Percentiles rank a stretch among this genome's conserved stretches.
phyloP scores from a whole-genome alignment of 2,888 invertebrate species.

The Chydorus sphaericus region DNA sequence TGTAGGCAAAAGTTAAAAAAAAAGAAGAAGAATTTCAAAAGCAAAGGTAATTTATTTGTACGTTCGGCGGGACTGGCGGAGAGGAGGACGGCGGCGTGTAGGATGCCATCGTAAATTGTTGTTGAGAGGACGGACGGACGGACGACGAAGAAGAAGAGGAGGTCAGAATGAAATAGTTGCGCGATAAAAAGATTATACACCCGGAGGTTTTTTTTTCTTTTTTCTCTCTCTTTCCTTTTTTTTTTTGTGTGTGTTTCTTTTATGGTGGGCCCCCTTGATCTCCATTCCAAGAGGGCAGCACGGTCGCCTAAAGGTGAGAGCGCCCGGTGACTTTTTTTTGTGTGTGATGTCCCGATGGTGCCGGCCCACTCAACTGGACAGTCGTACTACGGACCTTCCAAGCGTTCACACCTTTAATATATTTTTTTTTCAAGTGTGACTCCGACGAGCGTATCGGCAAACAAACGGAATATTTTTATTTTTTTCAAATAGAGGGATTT shows the following conservation, averaged over 20 bases:
- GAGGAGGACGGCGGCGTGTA: no score
- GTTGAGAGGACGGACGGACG: background rate
- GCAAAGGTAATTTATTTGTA: no score
- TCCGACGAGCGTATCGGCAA: constrained; percentile 2
- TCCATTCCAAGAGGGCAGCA: background rate
- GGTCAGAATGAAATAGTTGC: background rate
- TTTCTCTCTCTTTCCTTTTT: background rate
- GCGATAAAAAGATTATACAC: constrained; percentile 4
- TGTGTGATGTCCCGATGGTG: background rate
- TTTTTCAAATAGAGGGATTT: no score
- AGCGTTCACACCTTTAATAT: background rate
- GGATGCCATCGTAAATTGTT: constrained; percentile 2
- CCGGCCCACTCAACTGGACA: background rate
- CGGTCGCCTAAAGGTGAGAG: background rate
- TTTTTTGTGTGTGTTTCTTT: background rate
- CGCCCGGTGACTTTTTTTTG: background rate
- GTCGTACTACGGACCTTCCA: background rate
- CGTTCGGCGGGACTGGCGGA: no score
- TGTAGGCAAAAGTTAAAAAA: no score
- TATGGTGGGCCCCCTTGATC: background rate
- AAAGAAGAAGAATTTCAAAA: no score
- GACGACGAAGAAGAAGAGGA: background rate
- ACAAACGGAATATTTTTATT: no score
- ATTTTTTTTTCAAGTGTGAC: no score
- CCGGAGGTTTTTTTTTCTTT: background rate